phyloP scores from a whole-genome alignment of 2,797 vertebrate genomes.

The Enteromius afrohamiltoni region DNA sequence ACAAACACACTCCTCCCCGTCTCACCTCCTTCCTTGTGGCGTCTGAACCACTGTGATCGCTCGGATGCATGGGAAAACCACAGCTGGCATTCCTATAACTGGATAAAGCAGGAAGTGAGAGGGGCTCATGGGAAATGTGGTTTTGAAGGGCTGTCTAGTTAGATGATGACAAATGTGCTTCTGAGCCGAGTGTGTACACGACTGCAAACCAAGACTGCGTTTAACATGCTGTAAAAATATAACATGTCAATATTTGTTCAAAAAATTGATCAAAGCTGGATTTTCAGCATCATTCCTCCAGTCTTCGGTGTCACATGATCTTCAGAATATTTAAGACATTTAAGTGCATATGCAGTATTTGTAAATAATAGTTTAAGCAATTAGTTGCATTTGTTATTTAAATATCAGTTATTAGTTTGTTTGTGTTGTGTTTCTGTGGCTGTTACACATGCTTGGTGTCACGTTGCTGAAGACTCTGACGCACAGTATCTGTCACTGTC shows the following conservation, averaged over 20 bases:
- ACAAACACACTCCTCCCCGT: constrained; percentile 19
- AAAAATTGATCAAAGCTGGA: neutral
- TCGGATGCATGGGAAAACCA: constrained; percentile 47
- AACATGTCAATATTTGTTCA: neutral
- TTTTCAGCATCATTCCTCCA: neutral
- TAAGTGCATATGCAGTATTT: too few species aligned
- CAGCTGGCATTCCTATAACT: constrained; percentile 21
- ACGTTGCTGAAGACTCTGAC: neutral
- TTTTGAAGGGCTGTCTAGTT: constrained; percentile 27
- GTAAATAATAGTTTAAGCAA: too few species aligned
- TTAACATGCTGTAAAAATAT: neutral
- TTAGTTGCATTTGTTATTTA: too few species aligned
- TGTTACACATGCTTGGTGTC: neutral
- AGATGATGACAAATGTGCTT: neutral
- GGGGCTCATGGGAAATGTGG: constrained; percentile 42
- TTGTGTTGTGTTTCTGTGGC: neutral
- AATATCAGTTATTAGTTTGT: neutral
- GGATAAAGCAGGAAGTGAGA: constrained; percentile 27
- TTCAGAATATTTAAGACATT: neutral
- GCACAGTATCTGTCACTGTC: neutral
- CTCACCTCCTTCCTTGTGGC: constrained; percentile 10
- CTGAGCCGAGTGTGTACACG: neutral
- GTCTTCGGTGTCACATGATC: neutral
- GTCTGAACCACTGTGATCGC: constrained; percentile 18
- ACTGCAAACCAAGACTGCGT: neutral